Evolutionary conservation across 1,140 invertebrate species (phyloP).

Genomic region (Tyrophagus putrescentiae): DNA sequence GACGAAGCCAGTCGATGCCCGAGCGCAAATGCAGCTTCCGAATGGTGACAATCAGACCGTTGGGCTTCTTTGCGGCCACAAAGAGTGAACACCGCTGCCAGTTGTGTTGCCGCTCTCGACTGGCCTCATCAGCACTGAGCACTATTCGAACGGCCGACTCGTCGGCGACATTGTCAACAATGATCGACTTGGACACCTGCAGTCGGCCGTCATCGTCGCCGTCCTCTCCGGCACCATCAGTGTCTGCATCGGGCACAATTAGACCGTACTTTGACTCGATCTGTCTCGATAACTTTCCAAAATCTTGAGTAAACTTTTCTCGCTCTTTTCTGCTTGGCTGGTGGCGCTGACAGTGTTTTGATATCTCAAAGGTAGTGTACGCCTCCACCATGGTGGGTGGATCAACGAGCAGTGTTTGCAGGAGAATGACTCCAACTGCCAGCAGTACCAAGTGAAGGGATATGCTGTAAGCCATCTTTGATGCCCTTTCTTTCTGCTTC

Average conservation of each 20-base stretch:
- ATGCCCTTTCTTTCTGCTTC: neutral
- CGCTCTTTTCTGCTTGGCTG: slow-evolving; percentile 2
- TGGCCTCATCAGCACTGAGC: neutral
- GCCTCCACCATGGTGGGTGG: neutral
- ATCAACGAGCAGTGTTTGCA: too few relatives aligned
- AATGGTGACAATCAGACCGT: slow-evolving; percentile 4
- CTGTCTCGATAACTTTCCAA: slow-evolving; percentile 1
- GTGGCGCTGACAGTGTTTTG: slow-evolving; percentile 4
- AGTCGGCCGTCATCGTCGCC: neutral
- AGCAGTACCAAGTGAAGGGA: neutral
- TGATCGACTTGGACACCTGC: neutral
- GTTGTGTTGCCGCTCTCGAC: neutral
- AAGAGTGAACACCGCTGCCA: slow-evolving; percentile 8
- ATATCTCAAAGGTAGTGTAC: neutral
- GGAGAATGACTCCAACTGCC: neutral
- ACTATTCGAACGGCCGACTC: slow-evolving; percentile 4
- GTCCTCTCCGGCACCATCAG: neutral
- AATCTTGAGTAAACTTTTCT: neutral
- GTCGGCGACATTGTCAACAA: neutral
- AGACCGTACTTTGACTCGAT: neutral
- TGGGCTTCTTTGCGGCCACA: neutral
- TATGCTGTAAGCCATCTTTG: neutral
- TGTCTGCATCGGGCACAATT: neutral
- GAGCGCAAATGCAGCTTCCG: neutral
- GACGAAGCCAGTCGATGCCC: neutral